Base-by-base conservation (phyloP, 2,113 vertebrate genomes). In the Trematocara unimaculatum region DNA sequence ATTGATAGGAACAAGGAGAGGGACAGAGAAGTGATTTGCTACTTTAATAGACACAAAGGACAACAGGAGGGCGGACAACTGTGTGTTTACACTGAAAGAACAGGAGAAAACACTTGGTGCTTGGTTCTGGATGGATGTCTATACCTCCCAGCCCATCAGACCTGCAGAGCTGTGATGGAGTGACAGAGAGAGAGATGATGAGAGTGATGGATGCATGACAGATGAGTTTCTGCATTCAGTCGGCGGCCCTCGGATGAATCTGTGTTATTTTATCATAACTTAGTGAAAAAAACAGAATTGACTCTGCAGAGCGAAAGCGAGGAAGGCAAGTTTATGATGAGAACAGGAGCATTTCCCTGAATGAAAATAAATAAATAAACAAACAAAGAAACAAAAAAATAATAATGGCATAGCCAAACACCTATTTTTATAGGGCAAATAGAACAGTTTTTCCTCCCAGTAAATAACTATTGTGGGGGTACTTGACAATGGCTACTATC, bases 171-270 rank as follows among this genome's bases (percentile, higher is more conserved):
- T 85, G 80, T 64, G 83, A 83, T 94, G 82, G 40, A 77, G 79
- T 72, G 64, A 84, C 62, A 64, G 35, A 79, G 79, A 67, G 79
- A 82, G 53, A 26, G 82, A 51, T 17, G 45, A 77, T 51, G 72
- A 77, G 60, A 83, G 83, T 12, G 29, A 81, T 83, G 85, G 81
- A 84, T 55, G 70, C 79, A 79, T 51, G 82, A 79, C 49, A 13
- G 81, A 89, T 82, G 40, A 92, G 79, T 80, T 87, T 91, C 83
- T 86, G 87, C 90, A 91, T 84, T 83, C 79, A 91, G 82, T 93
- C 92, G 80, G 84, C 88, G 62, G 82, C 72, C 82, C 6, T 10
- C 74, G 29, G 64, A 92, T 81, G 81, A 58, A 74, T 90, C 80
- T 47, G 18, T 84, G 77, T 81, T 88, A 67, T 82, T 92, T 91